A percentile compares a stretch with the other conserved stretches of the same genome.
phyloP scores from a whole-genome alignment of 2,888 invertebrate genomes.

The Timema cristinae region DNA sequence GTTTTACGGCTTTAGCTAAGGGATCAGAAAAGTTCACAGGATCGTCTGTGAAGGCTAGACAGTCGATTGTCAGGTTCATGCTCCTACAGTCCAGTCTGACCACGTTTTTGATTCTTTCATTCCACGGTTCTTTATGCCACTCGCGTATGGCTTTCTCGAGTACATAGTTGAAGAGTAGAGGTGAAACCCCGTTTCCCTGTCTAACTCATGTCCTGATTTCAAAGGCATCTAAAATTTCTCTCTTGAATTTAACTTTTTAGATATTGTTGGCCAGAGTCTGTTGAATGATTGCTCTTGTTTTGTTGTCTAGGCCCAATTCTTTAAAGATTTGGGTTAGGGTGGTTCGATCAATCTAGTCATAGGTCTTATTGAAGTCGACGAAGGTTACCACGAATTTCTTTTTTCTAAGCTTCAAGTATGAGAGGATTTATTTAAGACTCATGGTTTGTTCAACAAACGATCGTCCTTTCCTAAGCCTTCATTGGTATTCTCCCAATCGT shows the following conservation, averaged over 20 bases:
- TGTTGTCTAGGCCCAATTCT: constrained; percentile 15
- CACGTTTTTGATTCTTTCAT: constrained; percentile 5
- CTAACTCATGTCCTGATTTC: neutral
- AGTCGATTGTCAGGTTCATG: neutral
- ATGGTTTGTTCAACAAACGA: neutral
- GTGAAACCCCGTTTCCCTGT: constrained; percentile 14
- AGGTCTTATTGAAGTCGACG: neutral
- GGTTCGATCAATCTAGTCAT: constrained; percentile 12
- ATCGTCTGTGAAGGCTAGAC: constrained; percentile 14
- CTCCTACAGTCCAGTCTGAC: constrained; percentile 12
- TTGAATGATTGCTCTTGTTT: constrained; percentile 7
- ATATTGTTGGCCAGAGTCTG: neutral
- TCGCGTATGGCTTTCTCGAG: constrained; percentile 9
- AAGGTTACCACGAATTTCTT: constrained; percentile 10
- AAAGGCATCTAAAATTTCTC: neutral
- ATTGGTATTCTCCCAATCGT: no score
- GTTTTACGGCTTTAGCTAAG: neutral
- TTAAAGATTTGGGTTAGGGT: neutral
- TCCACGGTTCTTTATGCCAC: constrained; percentile 6
- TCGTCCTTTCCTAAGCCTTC: neutral
- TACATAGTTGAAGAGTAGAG: neutral
- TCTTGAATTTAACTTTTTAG: neutral
- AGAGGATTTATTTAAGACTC: constrained; percentile 12
- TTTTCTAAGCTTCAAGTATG: neutral
- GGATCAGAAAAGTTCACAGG: constrained; percentile 14